Evolutionary conservation across 2,888 invertebrate species (phyloP), one percentile per base, ranked within the genome.

Genomic region (Apamea monoglypha): DNA sequence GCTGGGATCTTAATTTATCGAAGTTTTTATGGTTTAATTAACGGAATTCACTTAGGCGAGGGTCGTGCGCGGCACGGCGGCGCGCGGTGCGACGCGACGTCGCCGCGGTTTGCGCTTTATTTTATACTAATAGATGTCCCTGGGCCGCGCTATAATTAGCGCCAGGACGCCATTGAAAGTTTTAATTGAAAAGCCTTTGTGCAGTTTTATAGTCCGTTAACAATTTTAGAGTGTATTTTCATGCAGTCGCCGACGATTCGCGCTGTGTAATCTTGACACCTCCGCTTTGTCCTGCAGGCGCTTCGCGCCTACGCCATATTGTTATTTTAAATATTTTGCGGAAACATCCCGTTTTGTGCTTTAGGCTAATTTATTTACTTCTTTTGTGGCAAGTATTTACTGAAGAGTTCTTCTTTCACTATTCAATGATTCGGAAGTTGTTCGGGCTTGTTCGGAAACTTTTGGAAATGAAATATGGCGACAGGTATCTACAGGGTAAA

Each of bases 1-100:
- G 96, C 96, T 95, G 95, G 95, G 96, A 96, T 97, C 96, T 97
- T 97, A 97, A 97, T 97, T 97, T 97, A 97, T 97, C 95, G 97
- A 97, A 97, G 95, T 97, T 97, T 97, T 97, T 97, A 97, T 97
- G 97, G 97, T 97, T 97, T 97, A 97, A 97, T 97, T 97, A 97
- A 97, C 97, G 95, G 96, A 97, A 97, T 97, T 97, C 97, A 97
- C 97, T 97, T 97, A 96, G 95, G 93, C 93, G 93, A 87, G 93
- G 91, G 91, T 76, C 82, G 88, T 86, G 89, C 89, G 88, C 84
- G 90, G 83, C 87, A 90, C 87, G 91, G 82, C 82, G 83, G 83
- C 81, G 79, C 74, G 79, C 83, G 83, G 86, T 88, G 89, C 90
- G 91, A 86, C 90, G 90, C 88, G 84, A 73, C 84, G 86, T 86